phyloP scores from a whole-genome alignment of 2,797 vertebrate genomes.

The Notolepis coatsorum region DNA sequence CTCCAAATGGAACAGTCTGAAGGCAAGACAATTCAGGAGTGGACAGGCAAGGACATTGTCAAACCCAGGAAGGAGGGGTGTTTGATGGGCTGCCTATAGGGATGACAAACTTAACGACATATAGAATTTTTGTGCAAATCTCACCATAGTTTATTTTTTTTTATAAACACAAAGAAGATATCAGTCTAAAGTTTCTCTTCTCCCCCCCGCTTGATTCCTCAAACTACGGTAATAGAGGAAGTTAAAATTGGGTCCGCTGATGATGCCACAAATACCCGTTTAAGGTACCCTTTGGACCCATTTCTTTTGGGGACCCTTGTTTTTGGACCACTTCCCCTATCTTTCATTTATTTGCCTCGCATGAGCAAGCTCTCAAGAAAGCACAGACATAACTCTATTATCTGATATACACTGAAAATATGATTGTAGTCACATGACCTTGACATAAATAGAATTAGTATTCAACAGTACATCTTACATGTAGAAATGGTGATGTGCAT shows the following conservation, averaged over 20 bases:
- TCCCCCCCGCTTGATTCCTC: conserved; percentile 29
- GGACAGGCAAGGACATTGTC: conserved; percentile 69
- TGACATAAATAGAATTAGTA: conserved; percentile 78
- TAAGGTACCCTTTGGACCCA: neutral
- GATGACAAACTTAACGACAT: conserved; percentile 68
- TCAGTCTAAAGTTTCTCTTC: conserved; percentile 52
- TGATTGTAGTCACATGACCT: conserved; percentile 79
- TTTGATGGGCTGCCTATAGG: conserved; percentile 56
- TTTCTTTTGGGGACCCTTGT: conserved; percentile 35
- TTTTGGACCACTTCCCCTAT: conserved; percentile 20
- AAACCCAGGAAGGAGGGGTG: conserved; percentile 58
- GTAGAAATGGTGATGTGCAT: conserved; percentile 81
- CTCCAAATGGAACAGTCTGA: conserved; percentile 68
- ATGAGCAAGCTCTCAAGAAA: conserved; percentile 71
- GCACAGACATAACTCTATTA: conserved; percentile 74
- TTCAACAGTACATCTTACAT: conserved; percentile 77
- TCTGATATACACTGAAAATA: conserved; percentile 76
- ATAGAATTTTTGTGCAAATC: conserved; percentile 77
- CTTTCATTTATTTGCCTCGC: conserved; percentile 36
- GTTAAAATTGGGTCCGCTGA: conserved; percentile 60
- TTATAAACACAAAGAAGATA: conserved; percentile 69
- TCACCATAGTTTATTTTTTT: conserved; percentile 78
- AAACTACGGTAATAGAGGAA: conserved; percentile 60
- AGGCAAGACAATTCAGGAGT: conserved; percentile 73
- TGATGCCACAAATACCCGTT: conserved; percentile 49